phyloP scores from a whole-genome alignment of 2,888 invertebrate genomes.

The Eremobia ochroleuca region DNA sequence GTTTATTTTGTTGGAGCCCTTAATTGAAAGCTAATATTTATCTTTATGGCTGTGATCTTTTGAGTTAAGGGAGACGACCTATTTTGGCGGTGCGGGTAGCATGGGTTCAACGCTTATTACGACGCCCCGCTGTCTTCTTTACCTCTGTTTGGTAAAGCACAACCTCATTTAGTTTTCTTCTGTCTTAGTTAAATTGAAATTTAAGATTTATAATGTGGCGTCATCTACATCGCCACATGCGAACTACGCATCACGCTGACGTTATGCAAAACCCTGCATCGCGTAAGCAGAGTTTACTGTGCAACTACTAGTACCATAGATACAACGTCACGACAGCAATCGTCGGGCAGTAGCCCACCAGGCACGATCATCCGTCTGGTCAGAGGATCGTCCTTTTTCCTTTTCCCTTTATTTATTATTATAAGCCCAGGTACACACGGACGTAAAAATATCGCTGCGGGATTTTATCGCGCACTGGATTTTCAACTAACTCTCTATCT shows the following conservation, averaged over 20 bases:
- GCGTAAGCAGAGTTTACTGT: no score
- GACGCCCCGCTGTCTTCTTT: not conserved
- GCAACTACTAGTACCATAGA: no score
- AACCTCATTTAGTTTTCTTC: not conserved
- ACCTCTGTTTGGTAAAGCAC: not conserved
- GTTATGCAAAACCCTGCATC: no score
- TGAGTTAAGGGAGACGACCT: not conserved
- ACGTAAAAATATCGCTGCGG: not conserved
- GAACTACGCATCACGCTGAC: no score
- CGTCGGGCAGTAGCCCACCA: no score
- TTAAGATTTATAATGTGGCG: not conserved
- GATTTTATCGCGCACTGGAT: not conserved
- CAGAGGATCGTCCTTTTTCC: no score
- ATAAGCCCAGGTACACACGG: not conserved
- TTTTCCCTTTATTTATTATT: no score
- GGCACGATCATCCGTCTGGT: no score
- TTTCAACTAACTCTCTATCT: not conserved
- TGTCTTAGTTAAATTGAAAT: not conserved
- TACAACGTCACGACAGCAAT: no score
- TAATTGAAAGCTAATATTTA: constrained; percentile 36
- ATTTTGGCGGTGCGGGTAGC: constrained; percentile 22
- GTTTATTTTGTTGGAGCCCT: constrained; percentile 28
- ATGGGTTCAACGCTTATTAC: constrained; percentile 21
- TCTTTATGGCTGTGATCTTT: constrained; percentile 2
- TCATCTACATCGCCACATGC: not conserved